A percentile compares a stretch with the other conserved stretches of the same genome.
phyloP scores from a whole-genome alignment of 2,888 invertebrate genomes.

The Xylocampa areola region DNA sequence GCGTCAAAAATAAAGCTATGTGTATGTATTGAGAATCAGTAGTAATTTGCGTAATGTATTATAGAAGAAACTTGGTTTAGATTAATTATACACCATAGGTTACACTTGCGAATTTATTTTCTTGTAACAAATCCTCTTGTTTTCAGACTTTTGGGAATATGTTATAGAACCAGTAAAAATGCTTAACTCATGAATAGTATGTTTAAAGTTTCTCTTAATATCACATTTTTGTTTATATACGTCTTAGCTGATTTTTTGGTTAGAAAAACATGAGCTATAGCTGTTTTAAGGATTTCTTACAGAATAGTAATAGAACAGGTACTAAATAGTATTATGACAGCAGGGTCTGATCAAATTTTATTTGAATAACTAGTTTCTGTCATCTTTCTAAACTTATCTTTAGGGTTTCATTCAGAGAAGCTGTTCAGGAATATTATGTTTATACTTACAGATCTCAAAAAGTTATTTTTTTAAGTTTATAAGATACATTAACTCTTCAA shows the following conservation, averaged over 20 bases:
- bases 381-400: constrained; percentile 5
- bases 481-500: constrained; percentile 28
- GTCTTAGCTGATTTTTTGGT: neutral
- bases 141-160: too few species aligned
- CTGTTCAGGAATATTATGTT: constrained; percentile 12
- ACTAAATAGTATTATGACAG: constrained; percentile 5
- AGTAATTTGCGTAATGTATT: too few species aligned
- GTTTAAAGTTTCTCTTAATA: neutral
- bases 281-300: constrained; percentile 2
- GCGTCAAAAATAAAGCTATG: too few species aligned
- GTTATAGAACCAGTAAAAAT: neutral
- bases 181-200: neutral
- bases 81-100: too few species aligned
- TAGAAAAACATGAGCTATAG: neutral
- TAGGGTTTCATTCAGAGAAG: constrained; percentile 15
- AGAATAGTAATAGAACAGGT: neutral
- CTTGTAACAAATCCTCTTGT: too few species aligned
- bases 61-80: too few species aligned
- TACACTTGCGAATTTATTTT: too few species aligned
- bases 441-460: constrained; percentile 39
- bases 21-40: too few species aligned
- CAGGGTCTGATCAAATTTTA: constrained; percentile 7
- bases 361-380: constrained; percentile 26
- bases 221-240: neutral
- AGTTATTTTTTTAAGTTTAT: constrained; percentile 27